Evolutionary conservation across 2,797 vertebrate genomes (phyloP).

Genomic region (Manis crassicaudata): DNA sequence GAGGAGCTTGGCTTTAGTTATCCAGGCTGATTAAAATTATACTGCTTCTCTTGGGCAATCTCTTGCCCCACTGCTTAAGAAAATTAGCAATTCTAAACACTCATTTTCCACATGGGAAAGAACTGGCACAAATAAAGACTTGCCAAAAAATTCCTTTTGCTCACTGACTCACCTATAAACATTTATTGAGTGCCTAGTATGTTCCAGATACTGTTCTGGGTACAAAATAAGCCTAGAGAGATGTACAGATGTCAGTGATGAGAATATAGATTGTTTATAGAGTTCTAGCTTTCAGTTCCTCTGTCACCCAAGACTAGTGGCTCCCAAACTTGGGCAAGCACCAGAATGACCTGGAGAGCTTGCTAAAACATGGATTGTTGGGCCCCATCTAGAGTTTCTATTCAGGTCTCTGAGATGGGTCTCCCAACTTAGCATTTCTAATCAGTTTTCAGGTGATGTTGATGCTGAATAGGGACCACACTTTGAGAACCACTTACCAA

Average conservation of each 20-base stretch:
- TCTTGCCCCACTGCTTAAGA: neutral
- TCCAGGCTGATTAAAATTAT: conserved; percentile 29
- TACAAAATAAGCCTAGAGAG: neutral
- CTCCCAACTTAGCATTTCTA: conserved; percentile 13
- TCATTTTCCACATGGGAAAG: conserved; percentile 2
- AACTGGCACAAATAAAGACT: conserved; percentile 20
- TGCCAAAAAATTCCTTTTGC: conserved; percentile 45
- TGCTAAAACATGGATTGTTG: neutral
- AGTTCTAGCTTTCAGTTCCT: conserved; percentile 2
- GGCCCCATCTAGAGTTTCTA: neutral
- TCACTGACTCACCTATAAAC: conserved; percentile 18
- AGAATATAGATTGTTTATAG: neutral
- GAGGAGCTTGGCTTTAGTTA: conserved; percentile 21
- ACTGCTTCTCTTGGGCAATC: neutral
- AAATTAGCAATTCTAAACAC: conserved; percentile 33
- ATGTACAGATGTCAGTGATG: neutral
- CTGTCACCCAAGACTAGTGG: neutral
- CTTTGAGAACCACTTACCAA: conserved; percentile 38
- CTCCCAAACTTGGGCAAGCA: neutral
- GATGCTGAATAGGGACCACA: neutral
- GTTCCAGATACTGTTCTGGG: neutral
- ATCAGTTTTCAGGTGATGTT: neutral
- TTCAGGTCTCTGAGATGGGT: neutral
- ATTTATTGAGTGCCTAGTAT: neutral
- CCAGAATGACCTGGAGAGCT: neutral